Conservation (phyloP, 1,140 invertebrate genomes). For the Telenomus remus region DNA sequence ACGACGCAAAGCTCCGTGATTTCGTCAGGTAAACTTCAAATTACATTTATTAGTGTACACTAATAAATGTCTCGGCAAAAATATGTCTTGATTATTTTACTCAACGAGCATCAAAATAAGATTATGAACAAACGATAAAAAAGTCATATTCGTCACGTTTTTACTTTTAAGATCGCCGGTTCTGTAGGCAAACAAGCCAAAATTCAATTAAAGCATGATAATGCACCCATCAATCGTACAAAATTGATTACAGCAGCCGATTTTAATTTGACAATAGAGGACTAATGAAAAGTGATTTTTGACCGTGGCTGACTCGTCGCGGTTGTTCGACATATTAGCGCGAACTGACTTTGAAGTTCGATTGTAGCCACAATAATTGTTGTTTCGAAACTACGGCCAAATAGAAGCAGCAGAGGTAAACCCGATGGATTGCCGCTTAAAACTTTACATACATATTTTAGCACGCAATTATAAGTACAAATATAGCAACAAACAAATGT, state of each 20-base stretch:
- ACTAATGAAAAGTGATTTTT: no score
- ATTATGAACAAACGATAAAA: no score
- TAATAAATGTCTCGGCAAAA: not conserved
- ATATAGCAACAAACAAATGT: constrained; percentile 2
- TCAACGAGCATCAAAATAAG: no score
- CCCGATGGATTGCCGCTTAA: not conserved
- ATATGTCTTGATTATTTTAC: no score
- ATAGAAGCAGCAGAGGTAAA: constrained; percentile 28
- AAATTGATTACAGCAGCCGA: not conserved
- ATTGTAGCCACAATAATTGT: constrained; percentile 5
- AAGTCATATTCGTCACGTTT: no score
- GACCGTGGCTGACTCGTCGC: no score
- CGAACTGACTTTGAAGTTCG: constrained; percentile 10
- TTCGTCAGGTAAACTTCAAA: constrained; percentile 6
- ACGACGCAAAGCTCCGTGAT: not conserved
- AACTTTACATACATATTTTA: constrained; percentile 11
- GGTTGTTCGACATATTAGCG: no score
- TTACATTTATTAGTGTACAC: constrained; percentile 2
- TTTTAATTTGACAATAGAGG: no score
- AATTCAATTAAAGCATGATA: no score
- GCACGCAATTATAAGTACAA: constrained; percentile 5
- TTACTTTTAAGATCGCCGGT: no score
- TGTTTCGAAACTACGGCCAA: constrained; percentile 11
- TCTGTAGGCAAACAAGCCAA: no score
- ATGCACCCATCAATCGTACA: constrained; percentile 1